Evolutionary conservation across 2,797 vertebrate genomes (phyloP).

Genomic region (Chaenodraco wilsoni): DNA sequence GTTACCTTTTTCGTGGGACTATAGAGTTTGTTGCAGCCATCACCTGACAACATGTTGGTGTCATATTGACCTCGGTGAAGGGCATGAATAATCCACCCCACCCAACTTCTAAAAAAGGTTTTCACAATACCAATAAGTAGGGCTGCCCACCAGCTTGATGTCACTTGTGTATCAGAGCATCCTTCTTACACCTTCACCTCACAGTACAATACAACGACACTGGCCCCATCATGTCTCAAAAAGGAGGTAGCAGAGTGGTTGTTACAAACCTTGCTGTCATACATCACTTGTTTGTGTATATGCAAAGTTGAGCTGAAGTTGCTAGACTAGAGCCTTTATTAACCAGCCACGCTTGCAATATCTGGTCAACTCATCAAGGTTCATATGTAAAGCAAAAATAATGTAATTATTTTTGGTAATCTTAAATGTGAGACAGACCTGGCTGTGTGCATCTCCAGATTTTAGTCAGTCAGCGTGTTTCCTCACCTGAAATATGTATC

Average conservation of each 20-base stretch:
- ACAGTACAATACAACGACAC: neutral
- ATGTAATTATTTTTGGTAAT: neutral
- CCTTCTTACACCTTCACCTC: conserved; percentile 17
- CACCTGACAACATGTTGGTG: conserved; percentile 59
- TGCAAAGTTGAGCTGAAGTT: conserved; percentile 14
- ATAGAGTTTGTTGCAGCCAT: conserved; percentile 22
- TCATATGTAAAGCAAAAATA: neutral
- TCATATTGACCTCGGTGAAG: conserved; percentile 71
- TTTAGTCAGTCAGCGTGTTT: neutral
- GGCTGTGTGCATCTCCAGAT: conserved; percentile 5
- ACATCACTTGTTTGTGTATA: conserved; percentile 6
- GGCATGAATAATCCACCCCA: conserved; percentile 42
- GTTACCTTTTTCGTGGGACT: conserved; percentile 13
- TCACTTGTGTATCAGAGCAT: conserved; percentile 28
- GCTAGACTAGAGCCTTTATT: neutral
- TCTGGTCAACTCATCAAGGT: conserved; percentile 1
- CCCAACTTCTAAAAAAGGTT: conserved; percentile 4
- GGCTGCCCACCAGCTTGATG: neutral
- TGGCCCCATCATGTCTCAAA: neutral
- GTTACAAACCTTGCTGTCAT: neutral
- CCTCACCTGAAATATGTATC: neutral
- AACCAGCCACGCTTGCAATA: neutral
- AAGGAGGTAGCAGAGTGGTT: conserved; percentile 1
- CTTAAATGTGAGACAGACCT: neutral
- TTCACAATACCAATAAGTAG: conserved; percentile 5